These are phyloP conservation scores for Drosophila helvetica DNA, from an alignment of 2,888 invertebrate species.

Conservation along the genomic window DNA sequence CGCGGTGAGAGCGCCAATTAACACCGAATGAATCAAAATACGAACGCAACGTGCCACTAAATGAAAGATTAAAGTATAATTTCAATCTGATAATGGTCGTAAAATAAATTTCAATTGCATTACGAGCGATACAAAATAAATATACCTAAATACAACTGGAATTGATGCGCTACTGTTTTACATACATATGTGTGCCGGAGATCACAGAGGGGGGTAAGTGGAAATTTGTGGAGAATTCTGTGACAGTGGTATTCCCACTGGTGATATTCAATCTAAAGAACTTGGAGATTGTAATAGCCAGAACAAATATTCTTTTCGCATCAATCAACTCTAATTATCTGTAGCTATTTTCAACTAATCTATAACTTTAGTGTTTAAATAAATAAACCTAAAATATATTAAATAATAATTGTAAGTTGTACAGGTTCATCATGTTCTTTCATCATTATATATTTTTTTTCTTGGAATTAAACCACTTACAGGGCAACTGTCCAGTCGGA, in stretches of 20 bases:
- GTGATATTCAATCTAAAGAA: background rate
- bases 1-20: background rate
- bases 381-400: too few relatives aligned
- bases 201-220: background rate
- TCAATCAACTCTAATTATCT: too few relatives aligned
- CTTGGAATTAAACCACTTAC: background rate
- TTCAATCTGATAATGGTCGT: conserved; percentile 29
- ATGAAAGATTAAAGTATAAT: conserved; percentile 20
- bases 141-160: conserved; percentile 17
- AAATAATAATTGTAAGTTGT: too few relatives aligned
- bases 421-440: background rate
- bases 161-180: conserved; percentile 17
- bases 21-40: background rate
- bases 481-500: background rate
- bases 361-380: too few relatives aligned
- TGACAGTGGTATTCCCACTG: background rate
- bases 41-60: conserved; percentile 10
- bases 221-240: background rate
- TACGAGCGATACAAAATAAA: conserved; percentile 28
- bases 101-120: conserved; percentile 34
- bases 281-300: too few relatives aligned
- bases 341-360: too few relatives aligned
- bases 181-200: conserved; percentile 1
- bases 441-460: background rate
- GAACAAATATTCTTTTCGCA: too few relatives aligned